Base-by-base conservation (phyloP, 2,113 vertebrate genomes). In the Paraplagusia blochii region DNA sequence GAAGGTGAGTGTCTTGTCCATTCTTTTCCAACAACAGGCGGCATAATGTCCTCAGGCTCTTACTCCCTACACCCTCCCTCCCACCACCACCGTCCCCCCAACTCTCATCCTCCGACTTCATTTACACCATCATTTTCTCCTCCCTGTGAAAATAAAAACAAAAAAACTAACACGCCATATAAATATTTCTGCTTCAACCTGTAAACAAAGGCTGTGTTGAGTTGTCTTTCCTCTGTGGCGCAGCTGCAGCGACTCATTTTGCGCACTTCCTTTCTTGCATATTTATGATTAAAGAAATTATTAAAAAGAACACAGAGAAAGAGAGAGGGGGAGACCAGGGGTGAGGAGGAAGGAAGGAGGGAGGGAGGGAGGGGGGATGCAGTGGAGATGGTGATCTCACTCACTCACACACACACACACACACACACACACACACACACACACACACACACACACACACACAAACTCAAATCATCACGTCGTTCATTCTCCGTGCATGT, bases 1-100 rank as follows among this genome's bases (percentile, higher is more conserved):
- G 81, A 83, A 40, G 80, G 84, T 78, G 56, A 7, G 51, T 39
- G 10, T 40, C 11, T 12, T 40, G 38, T 40, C 38, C 38, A 40
- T 40, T 13, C 11, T 40, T 11, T 40, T 3, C 13, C 11, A 40
- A 40, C 38, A 40, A 40, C 13, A 29, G 22, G 22, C 22, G 22
- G 22, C 22, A 4, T 2, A 29, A 29, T 29, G 22, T 40, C 38
- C 38, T 40, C 9, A 12, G 36, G 9, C 11, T 11, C 11, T 13
- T 9, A 11, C 36, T 11, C n/a, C n/a, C n/a, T n/a, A n/a, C n/a
- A n/a, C 22, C 36, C 36, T 9, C 36, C 10, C 1, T 6, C 22
- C 22, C 22, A 29, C 2, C 22, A 29, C 22, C 22, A 29, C 22
- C 22, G 22, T 6, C 2, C 22, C 2, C 22, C 2, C 22, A 29